Base-by-base conservation (phyloP, 2,888 invertebrate genomes). In the Blastobasis adustella region DNA sequence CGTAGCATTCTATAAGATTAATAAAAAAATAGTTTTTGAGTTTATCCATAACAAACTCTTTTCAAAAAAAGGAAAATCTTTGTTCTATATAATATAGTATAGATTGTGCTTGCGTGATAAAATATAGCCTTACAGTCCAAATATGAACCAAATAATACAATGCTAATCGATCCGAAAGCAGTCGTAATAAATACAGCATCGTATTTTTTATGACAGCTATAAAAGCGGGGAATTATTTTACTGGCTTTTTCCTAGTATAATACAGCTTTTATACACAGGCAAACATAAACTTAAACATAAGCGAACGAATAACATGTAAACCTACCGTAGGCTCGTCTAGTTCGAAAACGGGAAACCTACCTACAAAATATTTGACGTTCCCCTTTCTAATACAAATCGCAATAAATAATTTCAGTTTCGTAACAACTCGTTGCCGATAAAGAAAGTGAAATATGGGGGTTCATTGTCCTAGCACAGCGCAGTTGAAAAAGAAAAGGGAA, bases 371-470 rank as follows among this genome's bases (percentile, higher is more conserved):
- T 41, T 41, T 41, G 41, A 41, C 37, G n/a, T 37, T 8, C 9
- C 46, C 37, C n/a, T 37, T 7, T 37, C n/a, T 5, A 46, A 37
- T n/a, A 37, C n/a, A 6, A 37, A 8, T 37, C 46, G n/a, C 9
- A 10, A 47, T 45, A 50, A 46, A 8, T n/a, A 47, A 41, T 37
- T 7, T 6, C 51, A 43, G 39, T 52, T 41, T 49, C 46, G 53
- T 52, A 40, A 40, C 46, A 47, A 53, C 56, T 37, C 48, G 55
- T 60, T 55, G 59, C 49, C 58, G 53, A 54, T 62, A 59, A 65
- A 59, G 69, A 73, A 73, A 73, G 66, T 66, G 64, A 67, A 66
- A 73, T 67, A 63, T 63, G 49, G 54, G 64, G 72, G 84, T 82
- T 84, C 81, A 75, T 73, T 67, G 82, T 64, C 76, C 81, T 62